phyloP scores from a whole-genome alignment of 2,888 invertebrate species.

The Xylophagus ater region DNA sequence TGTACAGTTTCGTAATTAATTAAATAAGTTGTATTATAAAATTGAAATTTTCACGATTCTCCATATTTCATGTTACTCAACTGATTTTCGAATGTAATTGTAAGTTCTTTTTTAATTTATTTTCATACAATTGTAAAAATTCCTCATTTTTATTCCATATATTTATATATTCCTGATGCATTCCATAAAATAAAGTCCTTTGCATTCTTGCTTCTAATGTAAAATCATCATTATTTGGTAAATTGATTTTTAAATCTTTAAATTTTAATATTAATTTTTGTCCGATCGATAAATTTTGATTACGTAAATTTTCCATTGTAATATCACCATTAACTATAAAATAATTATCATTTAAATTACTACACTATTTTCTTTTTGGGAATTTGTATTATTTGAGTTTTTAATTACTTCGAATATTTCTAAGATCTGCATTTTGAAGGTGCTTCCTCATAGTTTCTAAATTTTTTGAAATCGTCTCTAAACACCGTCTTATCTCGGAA shows the following conservation, averaged over 20 bases:
- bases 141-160: slow-evolving; percentile 35
- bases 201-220: slow-evolving; percentile 36
- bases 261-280: slow-evolving; percentile 33
- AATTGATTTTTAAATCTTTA: slow-evolving; percentile 32
- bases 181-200: slow-evolving; percentile 35
- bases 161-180: slow-evolving; percentile 35
- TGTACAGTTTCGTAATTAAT: too few relatives aligned
- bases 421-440: slow-evolving; percentile 33
- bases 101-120: slow-evolving; percentile 35
- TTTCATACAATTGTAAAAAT: slow-evolving; percentile 35
- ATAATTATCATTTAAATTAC: neutral
- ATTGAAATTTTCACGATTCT: neutral
- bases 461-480: slow-evolving; percentile 31
- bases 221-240: slow-evolving; percentile 33
- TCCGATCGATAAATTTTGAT: slow-evolving; percentile 33
- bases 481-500: neutral
- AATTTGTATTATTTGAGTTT: neutral
- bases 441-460: slow-evolving; percentile 35
- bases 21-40: slow-evolving; percentile 5
- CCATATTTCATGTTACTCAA: too few relatives aligned
- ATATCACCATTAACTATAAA: slow-evolving; percentile 32
- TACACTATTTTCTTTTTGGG: neutral
- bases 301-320: slow-evolving; percentile 34
- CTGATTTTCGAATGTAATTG: slow-evolving; percentile 37
- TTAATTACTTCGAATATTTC: slow-evolving; percentile 31